Conservation (phyloP, 2,888 invertebrate species). For the Theodoxus fluviatilis region DNA sequence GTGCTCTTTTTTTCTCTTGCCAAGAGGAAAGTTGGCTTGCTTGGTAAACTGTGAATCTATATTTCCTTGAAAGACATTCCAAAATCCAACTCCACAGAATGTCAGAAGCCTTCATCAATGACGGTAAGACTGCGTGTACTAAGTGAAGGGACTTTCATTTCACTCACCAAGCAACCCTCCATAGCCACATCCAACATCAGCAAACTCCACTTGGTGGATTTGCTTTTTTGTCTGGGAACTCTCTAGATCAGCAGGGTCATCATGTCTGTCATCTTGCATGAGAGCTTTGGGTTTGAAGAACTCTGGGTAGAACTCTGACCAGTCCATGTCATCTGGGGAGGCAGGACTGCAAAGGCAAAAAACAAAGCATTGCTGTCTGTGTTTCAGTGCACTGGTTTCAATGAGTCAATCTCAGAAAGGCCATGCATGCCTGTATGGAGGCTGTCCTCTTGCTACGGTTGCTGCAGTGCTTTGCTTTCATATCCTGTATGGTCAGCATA, state of each 20-base stretch:
- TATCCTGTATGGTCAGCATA: not conserved
- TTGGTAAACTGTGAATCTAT: not conserved
- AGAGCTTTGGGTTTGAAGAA: conserved; percentile 42
- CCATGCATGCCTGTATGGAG: no score
- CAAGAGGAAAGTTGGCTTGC: not conserved
- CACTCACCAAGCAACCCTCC: conserved; percentile 84
- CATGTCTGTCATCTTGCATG: conserved; percentile 15
- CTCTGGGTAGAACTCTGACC: conserved; percentile 75
- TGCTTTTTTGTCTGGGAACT: not conserved
- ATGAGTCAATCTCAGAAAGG: no score
- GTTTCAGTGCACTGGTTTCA: not conserved
- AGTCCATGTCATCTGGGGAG: conserved; percentile 83
- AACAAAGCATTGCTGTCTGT: not conserved
- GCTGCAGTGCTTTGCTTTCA: no score
- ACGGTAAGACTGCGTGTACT: no score
- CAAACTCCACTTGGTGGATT: conserved; percentile 77
- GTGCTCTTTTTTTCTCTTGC: not conserved
- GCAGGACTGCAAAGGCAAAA: conserved; percentile 75
- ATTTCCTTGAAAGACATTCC: no score
- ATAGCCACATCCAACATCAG: conserved; percentile 98
- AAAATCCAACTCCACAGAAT: no score
- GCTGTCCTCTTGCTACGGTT: no score
- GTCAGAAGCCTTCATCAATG: no score
- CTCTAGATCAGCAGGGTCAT: conserved; percentile 32
- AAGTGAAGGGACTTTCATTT: not conserved